Evolutionary conservation across 2,888 invertebrate genomes (phyloP), one percentile per base, ranked within the genome.

Genomic region (Parthenolecanium corni): DNA sequence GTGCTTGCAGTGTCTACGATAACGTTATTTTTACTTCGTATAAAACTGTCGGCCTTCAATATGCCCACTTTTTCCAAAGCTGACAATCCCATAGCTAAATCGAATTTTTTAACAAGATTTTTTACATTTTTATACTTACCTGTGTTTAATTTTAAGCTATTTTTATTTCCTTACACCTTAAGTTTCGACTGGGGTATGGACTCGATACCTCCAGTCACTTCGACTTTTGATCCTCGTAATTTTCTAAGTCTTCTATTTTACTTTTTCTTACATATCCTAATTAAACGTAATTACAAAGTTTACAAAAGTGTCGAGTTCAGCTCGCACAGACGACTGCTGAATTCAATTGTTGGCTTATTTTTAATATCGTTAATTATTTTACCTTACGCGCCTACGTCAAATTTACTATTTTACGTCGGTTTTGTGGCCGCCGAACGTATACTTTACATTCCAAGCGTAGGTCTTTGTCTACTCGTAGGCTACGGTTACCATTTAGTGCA

Each of bases 101-200:
- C 87, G 69, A 82, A 86, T 58, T 85, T 84, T 58, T 75, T 87
- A 70, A 89, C 89, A 49, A 81, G 95, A 68, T 78, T 87, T 65
- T 80, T 92, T 71, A 96, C 95, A 56, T 95, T 93, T 76, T 78
- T 85, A 67, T 91, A 91, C 74, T 81, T 96, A 70, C 94, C 95
- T 49, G 85, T 87, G 54, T 85, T 91, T 72, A 94, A 95, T 75
- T 84, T 91, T 71, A 82, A 83, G 74, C 81, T 96, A 71, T 78
- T 95, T 65, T 73, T 94, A 46, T 90, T 84, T 74, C 96, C 96
- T 4, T 81, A 82, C 69, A 83, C 84, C 68, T 79, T 96, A 64
- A 94, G 94, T 74, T 96, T 95, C 76, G 96, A 96, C 75, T 96
- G 96, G 96, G 93, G 94, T 25, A 96, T 96, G 95, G 92, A 93